These are phyloP conservation scores for Neopelma chrysocephalum DNA, from an alignment of 2,797 vertebrate genomes.

Conservation along the genomic window DNA sequence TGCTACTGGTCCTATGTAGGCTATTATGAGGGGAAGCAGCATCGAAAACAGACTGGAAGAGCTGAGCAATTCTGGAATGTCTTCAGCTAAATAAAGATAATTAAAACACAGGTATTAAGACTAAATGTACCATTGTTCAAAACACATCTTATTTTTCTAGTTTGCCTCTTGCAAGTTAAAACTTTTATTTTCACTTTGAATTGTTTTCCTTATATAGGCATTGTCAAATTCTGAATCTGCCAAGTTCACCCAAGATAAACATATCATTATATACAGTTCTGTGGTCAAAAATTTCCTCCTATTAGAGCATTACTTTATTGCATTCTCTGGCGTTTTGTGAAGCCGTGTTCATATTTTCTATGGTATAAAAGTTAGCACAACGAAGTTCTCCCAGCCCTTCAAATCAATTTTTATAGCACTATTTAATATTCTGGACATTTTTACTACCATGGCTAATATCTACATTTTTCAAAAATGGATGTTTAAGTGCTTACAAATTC, in stretches of 20 bases:
- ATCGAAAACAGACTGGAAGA: slow-evolving; percentile 98
- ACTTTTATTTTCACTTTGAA: neutral
- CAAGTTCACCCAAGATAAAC: neutral
- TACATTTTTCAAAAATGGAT: neutral
- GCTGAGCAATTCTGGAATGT: slow-evolving; percentile 97
- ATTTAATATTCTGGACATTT: neutral
- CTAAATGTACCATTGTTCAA: neutral
- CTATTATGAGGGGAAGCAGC: slow-evolving; percentile 97
- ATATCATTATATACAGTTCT: neutral
- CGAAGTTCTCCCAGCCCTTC: neutral
- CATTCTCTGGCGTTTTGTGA: neutral
- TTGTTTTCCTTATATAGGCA: neutral
- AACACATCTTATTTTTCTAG: neutral
- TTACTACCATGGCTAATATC: neutral
- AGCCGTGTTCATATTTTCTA: neutral
- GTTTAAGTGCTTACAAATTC: neutral
- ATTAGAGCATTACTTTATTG: neutral
- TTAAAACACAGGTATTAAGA: slow-evolving; percentile 15
- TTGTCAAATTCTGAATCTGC: neutral
- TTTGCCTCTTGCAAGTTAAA: neutral
- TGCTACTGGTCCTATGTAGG: slow-evolving; percentile 97
- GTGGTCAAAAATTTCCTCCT: neutral
- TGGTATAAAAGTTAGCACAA: neutral
- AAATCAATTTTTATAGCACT: neutral
- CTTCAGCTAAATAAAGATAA: slow-evolving; percentile 84